Evolutionary conservation across 2,113 vertebrate genomes (phyloP).

Genomic region (Heterocephalus glaber): DNA sequence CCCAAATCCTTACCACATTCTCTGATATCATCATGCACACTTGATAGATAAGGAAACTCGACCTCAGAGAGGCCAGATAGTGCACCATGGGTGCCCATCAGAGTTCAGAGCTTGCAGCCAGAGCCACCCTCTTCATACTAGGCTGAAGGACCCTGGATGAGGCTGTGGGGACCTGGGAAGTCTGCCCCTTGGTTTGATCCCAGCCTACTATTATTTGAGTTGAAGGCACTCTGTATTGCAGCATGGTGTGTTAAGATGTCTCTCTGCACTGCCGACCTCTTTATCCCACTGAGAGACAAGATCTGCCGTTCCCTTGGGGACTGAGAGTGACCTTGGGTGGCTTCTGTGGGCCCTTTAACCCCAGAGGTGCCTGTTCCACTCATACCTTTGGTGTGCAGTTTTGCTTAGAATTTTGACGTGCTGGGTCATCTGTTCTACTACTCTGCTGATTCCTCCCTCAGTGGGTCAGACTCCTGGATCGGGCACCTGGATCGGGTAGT

Average conservation of each 20-base stretch:
- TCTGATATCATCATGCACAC: neutral
- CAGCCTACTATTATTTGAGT: neutral
- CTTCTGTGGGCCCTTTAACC: neutral
- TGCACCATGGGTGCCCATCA: neutral
- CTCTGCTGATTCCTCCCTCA: no score
- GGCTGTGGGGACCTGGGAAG: accelerated
- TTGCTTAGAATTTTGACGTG: neutral
- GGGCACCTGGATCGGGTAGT: neutral
- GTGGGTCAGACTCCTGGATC: neutral
- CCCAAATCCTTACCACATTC: neutral
- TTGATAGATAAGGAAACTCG: constrained; percentile 5
- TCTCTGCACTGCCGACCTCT: neutral
- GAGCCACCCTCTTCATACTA: neutral
- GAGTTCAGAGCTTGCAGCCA: neutral
- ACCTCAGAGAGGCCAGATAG: neutral
- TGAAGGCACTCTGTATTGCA: neutral
- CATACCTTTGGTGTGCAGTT: neutral
- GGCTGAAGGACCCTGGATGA: neutral
- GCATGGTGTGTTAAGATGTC: neutral
- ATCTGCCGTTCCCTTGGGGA: no score
- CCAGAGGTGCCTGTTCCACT: neutral
- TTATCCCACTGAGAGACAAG: neutral
- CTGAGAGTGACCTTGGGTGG: neutral
- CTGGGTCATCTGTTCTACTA: neutral
- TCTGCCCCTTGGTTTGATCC: neutral